Evolutionary conservation across 2,113 vertebrate species (phyloP), one percentile per base, ranked within the genome.

Genomic region (Xenopus laevis): DNA sequence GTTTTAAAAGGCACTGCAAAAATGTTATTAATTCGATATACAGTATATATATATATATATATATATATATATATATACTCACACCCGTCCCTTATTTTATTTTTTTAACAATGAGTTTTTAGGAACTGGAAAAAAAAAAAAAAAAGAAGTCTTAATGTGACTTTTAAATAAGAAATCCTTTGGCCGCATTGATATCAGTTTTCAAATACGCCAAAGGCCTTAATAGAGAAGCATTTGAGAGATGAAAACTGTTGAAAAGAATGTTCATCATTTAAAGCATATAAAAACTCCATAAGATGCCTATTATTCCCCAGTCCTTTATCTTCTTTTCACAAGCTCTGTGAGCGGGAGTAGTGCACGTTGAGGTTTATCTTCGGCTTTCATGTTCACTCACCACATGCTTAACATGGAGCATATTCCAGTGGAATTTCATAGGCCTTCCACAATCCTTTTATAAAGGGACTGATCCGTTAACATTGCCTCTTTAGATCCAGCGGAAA

Each of bases 381-480:
- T 90, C 84, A 87, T 91, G 88, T 87, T 82, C 82, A 71, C 80
- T 85, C 86, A 88, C 87, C 87, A 83, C 88, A 86, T 81, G 89
- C 89, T 89, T 88, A 89, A 87, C 86, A 84, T 82, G 59, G 86
- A 89, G 85, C 85, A 60, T 82, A 72, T 86, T 84, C 79, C 85
- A 89, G 88, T 86, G 82, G 86, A 82, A 80, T 91, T 91, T 91
- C 89, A 84, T 67, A 82, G 85, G 89, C 85, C 18, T 91, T 85
- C 87, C 3, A 44, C 86, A 87, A 87, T 89, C 89, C 87, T 87
- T 88, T 89, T 87, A 82, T 86, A 89, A 88, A 87, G 86, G 87
- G 83, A 83, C 87, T 85, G 91, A 90, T 91, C 89, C 88, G 87
- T 89, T 90, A 87, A 87, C 89, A 88, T 87, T 86, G 80, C 83